Evolutionary conservation across 2,888 invertebrate genomes (phyloP).

Genomic region (Drosophila birchii): DNA sequence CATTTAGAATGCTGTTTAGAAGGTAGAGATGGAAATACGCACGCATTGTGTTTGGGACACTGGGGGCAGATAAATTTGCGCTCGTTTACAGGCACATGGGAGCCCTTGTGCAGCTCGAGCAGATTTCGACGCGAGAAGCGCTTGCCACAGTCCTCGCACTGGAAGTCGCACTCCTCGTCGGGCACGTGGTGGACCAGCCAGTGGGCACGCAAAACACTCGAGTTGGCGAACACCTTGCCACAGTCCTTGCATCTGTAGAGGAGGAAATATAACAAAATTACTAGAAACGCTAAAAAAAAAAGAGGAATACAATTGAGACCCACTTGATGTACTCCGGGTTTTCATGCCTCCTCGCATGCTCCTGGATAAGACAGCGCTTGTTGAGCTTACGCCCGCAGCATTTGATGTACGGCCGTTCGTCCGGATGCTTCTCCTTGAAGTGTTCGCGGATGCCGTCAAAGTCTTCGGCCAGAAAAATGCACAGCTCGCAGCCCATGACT

Average conservation of each 20-base stretch:
- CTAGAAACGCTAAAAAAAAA: too few species aligned
- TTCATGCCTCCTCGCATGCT: slow-evolving; percentile 83
- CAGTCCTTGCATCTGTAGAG: slow-evolving; percentile 79
- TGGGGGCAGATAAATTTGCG: slow-evolving; percentile 75
- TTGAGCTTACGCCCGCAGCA: slow-evolving; percentile 84
- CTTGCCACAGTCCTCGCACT: slow-evolving; percentile 83
- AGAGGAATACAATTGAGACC: neutral
- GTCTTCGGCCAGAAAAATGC: slow-evolving; percentile 75
- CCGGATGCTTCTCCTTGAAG: slow-evolving; percentile 78
- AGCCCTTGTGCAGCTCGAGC: slow-evolving; percentile 81
- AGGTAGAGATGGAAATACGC: slow-evolving; percentile 13
- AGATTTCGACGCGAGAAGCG: slow-evolving; percentile 82
- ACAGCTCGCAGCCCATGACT: slow-evolving; percentile 83
- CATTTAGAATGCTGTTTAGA: too few species aligned
- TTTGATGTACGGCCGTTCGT: slow-evolving; percentile 77
- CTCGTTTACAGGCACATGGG: slow-evolving; percentile 80
- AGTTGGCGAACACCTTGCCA: slow-evolving; percentile 82
- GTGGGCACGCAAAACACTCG: slow-evolving; percentile 81
- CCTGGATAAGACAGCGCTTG: slow-evolving; percentile 82
- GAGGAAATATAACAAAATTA: neutral
- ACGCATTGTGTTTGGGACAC: slow-evolving; percentile 79
- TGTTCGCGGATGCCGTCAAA: slow-evolving; percentile 82
- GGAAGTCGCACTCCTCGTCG: slow-evolving; percentile 79
- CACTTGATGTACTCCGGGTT: slow-evolving; percentile 84
- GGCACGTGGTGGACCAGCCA: slow-evolving; percentile 82